These are phyloP conservation scores for Sarcophaga subvicina DNA, from an alignment of 2,888 invertebrate species.

Conservation along the genomic window DNA sequence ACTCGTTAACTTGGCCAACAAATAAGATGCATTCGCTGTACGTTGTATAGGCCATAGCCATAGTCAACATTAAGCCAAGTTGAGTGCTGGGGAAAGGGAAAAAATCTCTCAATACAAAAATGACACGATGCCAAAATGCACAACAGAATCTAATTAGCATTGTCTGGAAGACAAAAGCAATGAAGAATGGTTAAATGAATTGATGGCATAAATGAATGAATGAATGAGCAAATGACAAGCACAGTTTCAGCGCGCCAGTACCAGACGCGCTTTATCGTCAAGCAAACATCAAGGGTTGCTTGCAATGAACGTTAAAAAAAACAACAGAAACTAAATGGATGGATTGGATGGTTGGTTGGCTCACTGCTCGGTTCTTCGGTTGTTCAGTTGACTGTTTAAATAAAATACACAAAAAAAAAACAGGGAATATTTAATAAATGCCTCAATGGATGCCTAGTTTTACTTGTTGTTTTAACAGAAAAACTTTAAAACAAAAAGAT, in stretches of 20 bases:
- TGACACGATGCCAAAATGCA: slow-evolving; percentile 71
- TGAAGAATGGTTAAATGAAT: slow-evolving; percentile 63
- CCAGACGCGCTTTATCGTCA: slow-evolving; percentile 10
- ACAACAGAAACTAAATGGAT: slow-evolving; percentile 43
- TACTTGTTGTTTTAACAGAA: slow-evolving; percentile 24
- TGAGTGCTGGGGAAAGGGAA: slow-evolving; percentile 28
- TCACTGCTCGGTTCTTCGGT: slow-evolving; percentile 41
- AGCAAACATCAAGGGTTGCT: slow-evolving; percentile 38
- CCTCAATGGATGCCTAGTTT: slow-evolving; percentile 62
- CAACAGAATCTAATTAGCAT: slow-evolving; percentile 74
- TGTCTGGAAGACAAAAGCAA: slow-evolving; percentile 72
- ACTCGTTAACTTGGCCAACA: slow-evolving; percentile 77
- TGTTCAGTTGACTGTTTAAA: slow-evolving; percentile 49
- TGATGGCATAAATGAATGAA: slow-evolving; percentile 34
- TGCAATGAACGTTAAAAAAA: slow-evolving; percentile 48
- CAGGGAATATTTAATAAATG: slow-evolving; percentile 61
- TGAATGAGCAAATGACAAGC: slow-evolving; percentile 60
- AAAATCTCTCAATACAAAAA: slow-evolving; percentile 64
- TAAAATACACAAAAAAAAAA: slow-evolving; percentile 33
- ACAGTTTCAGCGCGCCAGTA: slow-evolving; percentile 23
- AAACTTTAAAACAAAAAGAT: slow-evolving; percentile 19
- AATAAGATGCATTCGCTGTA: slow-evolving; percentile 71
- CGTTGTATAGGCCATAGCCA: neutral
- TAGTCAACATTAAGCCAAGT: slow-evolving; percentile 17
- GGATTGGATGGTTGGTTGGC: slow-evolving; percentile 50